Evolutionary conservation across 2,888 invertebrate genomes (phyloP), one percentile per base, ranked within the genome.

Genomic region (Amphiduros pacificus): DNA sequence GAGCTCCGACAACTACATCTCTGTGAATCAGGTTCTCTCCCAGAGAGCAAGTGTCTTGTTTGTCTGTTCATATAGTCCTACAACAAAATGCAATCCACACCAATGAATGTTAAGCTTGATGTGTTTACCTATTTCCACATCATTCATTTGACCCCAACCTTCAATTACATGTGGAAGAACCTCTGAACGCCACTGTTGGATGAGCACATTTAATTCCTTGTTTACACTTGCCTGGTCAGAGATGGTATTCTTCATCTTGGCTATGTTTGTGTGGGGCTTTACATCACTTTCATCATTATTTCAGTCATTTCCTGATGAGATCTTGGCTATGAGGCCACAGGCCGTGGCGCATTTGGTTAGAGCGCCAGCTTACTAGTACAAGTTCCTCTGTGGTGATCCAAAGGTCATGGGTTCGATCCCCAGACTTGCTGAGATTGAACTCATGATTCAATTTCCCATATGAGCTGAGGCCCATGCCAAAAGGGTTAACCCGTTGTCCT

Each of bases 51-150:
- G 40, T 29, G 60, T 62, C 51, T 49, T 56, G 32, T 64, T 53
- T n/a, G 64, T 59, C 29, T 66, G 62, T 20, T 65, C 62, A 22
- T 60, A 51, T 24, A 67, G 40, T 31, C 64, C 60, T 24, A 65
- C 64, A 22, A 62, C 40, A 32, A 62, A 56, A 49, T 66, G 66
- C 24, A 66, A 28, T 20, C 60, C 62, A 62, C 66, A 66, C 31
- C 52, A 66, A 27, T 64, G 64, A 51, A 60, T 50, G 40, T 66
- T 66, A 55, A 66, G 55, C 4, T 3, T 31, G 26, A 28, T 26
- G 31, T 27, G 55, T 36, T 53, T 59, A 11, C 32, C 32, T 31
- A 32, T 27, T 31, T 64, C 52, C 14, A 14, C 32, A n/a, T 20
- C 58, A 24, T 36, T 31, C 40, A 64, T 48, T 14, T 50, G 40